A percentile compares a stretch with the other conserved stretches of the same genome.
Conservation (phyloP, 2,888 invertebrate genomes). For the Drosophila monieri region DNA sequence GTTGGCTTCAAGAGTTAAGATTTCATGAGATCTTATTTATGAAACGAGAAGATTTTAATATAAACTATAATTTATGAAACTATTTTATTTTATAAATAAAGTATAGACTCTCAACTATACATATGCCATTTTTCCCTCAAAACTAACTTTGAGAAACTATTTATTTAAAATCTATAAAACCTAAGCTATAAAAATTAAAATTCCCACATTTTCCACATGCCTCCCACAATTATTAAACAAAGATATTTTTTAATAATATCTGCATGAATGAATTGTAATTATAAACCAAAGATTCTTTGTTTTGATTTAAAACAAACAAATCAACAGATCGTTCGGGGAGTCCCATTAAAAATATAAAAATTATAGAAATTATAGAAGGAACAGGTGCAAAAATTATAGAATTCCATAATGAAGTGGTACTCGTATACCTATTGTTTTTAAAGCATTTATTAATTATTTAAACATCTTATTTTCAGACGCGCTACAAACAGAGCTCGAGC, state of each 20-base stretch:
- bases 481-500: constrained; percentile 69
- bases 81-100: too few relatives aligned
- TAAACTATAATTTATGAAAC: too few relatives aligned
- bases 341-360: constrained; percentile 1
- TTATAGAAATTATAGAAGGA: too few relatives aligned
- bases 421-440: neutral
- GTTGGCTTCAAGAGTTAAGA: too few relatives aligned
- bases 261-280: neutral
- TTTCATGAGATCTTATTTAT: too few relatives aligned
- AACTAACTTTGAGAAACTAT: too few relatives aligned
- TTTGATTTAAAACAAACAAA: constrained; percentile 4
- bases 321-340: constrained; percentile 1
- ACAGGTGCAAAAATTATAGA: neutral
- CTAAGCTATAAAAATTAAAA: too few relatives aligned
- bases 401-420: neutral
- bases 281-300: neutral
- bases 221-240: neutral
- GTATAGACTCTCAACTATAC: too few relatives aligned
- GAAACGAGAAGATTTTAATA: too few relatives aligned
- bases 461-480: constrained; percentile 50
- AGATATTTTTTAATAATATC: neutral
- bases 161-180: too few relatives aligned
- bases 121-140: too few relatives aligned
- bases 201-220: neutral
- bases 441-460: neutral